Conservation (phyloP, 1,140 invertebrate species). For the Heliothis virescens region DNA sequence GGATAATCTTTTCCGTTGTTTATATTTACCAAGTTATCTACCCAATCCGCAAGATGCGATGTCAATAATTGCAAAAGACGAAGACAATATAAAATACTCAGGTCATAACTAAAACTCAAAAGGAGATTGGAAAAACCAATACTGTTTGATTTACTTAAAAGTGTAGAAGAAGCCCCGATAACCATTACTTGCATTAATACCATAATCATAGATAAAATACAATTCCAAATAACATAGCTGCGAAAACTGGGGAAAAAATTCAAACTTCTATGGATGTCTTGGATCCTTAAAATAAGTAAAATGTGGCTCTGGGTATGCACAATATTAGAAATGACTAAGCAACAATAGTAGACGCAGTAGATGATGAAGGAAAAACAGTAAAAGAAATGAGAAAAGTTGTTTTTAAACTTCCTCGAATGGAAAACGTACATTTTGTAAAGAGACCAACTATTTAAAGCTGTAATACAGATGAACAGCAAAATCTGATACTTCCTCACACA, state of each 20-base stretch:
- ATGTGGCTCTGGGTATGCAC: not conserved
- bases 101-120: not conserved
- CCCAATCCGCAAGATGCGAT: not conserved
- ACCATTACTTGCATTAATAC: too few relatives aligned
- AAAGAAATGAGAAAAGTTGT: not conserved
- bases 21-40: not conserved
- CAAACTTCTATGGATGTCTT: not conserved
- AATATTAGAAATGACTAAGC: not conserved
- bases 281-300: not conserved
- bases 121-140: not conserved
- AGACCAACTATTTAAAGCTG: too few relatives aligned
- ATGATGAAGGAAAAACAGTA: too few relatives aligned
- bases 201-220: too few relatives aligned
- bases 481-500: not conserved
- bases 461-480: not conserved
- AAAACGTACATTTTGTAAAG: too few relatives aligned
- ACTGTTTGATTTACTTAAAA: too few relatives aligned
- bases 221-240: too few relatives aligned
- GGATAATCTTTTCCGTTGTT: not conserved
- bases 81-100: not conserved
- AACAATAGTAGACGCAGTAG: not conserved
- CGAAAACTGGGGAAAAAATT: too few relatives aligned
- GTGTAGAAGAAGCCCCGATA: too few relatives aligned
- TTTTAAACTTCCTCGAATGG: not conserved
- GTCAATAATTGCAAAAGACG: not conserved